A percentile compares a stretch with the other conserved stretches of the same genome.
phyloP scores from a whole-genome alignment of 1,140 invertebrate genomes.

The Lordiphosa stackelbergi region DNA sequence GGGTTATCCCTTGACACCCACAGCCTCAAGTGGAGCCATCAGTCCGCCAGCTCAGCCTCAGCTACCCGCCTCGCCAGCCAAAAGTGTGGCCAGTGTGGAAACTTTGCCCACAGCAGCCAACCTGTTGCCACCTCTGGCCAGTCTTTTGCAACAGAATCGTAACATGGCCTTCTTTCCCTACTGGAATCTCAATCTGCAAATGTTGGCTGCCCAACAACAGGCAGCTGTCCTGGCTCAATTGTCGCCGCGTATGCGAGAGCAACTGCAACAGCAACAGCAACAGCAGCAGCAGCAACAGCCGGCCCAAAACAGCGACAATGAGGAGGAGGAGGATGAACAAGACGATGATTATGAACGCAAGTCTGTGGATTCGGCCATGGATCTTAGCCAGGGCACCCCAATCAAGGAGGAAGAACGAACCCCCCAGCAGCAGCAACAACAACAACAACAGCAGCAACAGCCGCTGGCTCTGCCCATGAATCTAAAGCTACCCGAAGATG shows the following conservation, averaged over 20 bases:
- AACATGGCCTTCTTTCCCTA: constrained; percentile 76
- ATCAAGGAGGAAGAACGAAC: constrained; percentile 52
- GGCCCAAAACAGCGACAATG: constrained; percentile 28
- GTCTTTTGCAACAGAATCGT: constrained; percentile 68
- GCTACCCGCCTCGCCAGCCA: constrained; percentile 53
- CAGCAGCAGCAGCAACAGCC: constrained; percentile 44
- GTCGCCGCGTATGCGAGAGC: constrained; percentile 64
- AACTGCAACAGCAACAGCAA: constrained; percentile 55
- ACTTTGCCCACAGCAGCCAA: constrained; percentile 40
- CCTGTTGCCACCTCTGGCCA: constrained; percentile 64
- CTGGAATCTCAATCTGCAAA: constrained; percentile 76
- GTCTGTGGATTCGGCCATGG: constrained; percentile 71
- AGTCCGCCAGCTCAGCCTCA: constrained; percentile 21
- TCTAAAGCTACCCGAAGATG: constrained; percentile 59
- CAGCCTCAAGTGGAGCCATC: constrained; percentile 23
- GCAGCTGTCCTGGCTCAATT: constrained; percentile 66
- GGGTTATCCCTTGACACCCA: constrained; percentile 41
- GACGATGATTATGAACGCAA: constrained; percentile 70
- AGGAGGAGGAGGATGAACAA: constrained; percentile 53
- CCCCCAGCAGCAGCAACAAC: constrained; percentile 28
- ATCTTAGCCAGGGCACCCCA: constrained; percentile 69
- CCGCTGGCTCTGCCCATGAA: constrained; percentile 47
- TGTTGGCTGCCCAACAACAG: constrained; percentile 76
- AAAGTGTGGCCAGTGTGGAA: constrained; percentile 51
- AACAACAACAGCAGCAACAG: constrained; percentile 29